Base-by-base conservation (phyloP, 2,113 vertebrate genomes). In the Anguilla japonica region DNA sequence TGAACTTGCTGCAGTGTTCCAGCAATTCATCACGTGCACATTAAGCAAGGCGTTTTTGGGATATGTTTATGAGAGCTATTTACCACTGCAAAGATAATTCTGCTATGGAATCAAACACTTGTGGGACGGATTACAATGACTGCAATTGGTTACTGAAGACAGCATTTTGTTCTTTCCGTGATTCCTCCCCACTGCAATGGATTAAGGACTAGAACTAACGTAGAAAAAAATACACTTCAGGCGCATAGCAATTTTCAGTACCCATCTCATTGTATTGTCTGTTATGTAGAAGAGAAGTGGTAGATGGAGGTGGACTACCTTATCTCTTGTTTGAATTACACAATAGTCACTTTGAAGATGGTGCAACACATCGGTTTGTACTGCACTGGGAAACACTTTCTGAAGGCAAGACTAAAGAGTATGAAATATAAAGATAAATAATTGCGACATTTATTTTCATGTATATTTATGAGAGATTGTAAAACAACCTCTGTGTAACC, bases 261-360 rank as follows among this genome's bases (percentile, higher is more conserved):
- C 71, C 2, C n/a, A 34, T 75, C n/a, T 14, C n/a, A 29, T 75
- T 75, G n/a, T 75, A 75, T 75, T 34, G 26, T 34, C 6, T 75
- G 11, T 34, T 75, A 75, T 75, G 71, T 75, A 75, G 71, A n/a
- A 75, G 71, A 75, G 71, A n/a, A 75, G 71, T 75, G 71, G n/a
- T 34, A n/a, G 71, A 29, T 75, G 71, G 9, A 75, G n/a, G 71
- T 11, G 26, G 29, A 75, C 71, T 75, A 29, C n/a, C n/a, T 75
- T 75, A 75, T 34, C 71, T 75, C 6, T 34, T n/a, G n/a, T 34
- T 75, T 75, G 5, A 75, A 75, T 75, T 75, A 75, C n/a, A 34
- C 26, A 22, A 26, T 11, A 67, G 60, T 75, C 63, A 71, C 22
- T 71, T 71, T 71, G 3, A n/a, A 71, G n/a, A 71, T 60, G 18